Base-by-base conservation (phyloP, 1,140 invertebrate genomes). In the Drosophila sucinea region DNA sequence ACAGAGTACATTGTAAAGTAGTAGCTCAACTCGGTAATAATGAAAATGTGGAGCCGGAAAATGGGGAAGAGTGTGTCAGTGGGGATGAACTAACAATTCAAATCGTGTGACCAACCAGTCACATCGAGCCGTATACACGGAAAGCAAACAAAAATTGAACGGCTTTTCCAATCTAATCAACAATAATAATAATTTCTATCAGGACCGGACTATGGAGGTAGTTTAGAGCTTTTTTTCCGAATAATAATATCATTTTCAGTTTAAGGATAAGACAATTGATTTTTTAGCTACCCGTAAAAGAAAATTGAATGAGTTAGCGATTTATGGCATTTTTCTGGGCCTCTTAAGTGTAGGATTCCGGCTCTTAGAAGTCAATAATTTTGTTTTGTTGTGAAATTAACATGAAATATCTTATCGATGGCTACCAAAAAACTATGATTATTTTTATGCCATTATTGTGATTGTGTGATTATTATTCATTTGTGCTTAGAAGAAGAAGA, bases 151-250 rank as follows among this genome's bases (percentile, higher is more conserved):
- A 57, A 74, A 71, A 27, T 51, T 77, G 41, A 64, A 68, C 54
- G 81, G 60, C 71, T 60, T 71, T 81, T 71, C 61, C 70, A 84
- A 84, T 81, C 81, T 84, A 85, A 85, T 84, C 81, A 77, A 67
- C 73, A 56, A 75, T 70, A 74, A 79, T 68, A 77, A 80, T 65
- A n/a, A 41, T 30, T 64, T 56, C 40, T 57, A 71, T 70, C 56
- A 17, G 38, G 58, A 5, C 2, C 57, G 41, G 40, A 67, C 29
- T 27, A 1, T 60, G 5, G 3, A 33, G 29, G 10, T 17, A 17
- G 17, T 17, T 17, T 17, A 17, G 17, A 17, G 17, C 17, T 17
- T 17, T 17, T 17, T 17, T 17, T 17, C 17, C 17, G 17, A 17
- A 17, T 17, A 17, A 17, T 17, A 17, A 17, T 17, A 17, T 17